Percentiles rank a stretch among this genome's conserved stretches.
phyloP scores from a whole-genome alignment of 2,888 invertebrate genomes.

The Latheticus oryzae region DNA sequence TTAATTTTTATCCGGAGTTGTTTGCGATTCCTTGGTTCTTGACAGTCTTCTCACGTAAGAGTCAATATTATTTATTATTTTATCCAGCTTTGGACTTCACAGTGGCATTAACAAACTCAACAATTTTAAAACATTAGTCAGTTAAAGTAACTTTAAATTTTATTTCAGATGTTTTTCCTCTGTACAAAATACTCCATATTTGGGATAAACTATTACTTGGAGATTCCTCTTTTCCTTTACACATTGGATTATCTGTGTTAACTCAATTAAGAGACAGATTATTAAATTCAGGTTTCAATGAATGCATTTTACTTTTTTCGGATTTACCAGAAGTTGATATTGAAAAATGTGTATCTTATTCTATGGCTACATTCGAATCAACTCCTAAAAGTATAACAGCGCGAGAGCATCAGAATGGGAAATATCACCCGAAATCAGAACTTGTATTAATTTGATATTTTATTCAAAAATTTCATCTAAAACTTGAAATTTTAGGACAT shows the following conservation, averaged over 20 bases:
- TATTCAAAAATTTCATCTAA: too few relatives aligned
- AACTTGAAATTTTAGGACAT: constrained; percentile 71
- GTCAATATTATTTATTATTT: constrained; percentile 11
- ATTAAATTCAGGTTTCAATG: constrained; percentile 94
- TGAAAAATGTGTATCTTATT: constrained; percentile 90
- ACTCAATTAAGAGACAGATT: constrained; percentile 87
- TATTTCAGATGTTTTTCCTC: constrained; percentile 90
- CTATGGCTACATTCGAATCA: constrained; percentile 83
- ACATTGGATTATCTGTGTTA: constrained; percentile 93
- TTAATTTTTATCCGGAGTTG: constrained; percentile 95
- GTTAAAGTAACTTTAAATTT: too few relatives aligned
- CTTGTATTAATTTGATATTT: constrained; percentile 47
- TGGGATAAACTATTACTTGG: constrained; percentile 97
- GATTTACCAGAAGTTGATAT: constrained; percentile 98
- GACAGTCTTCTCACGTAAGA: constrained; percentile 95
- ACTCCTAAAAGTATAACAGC: constrained; percentile 92
- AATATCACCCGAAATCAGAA: constrained; percentile 48
- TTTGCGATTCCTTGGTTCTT: constrained; percentile 99
- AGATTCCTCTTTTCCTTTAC: constrained; percentile 92
- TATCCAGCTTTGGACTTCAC: too few relatives aligned
- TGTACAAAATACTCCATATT: constrained; percentile 96
- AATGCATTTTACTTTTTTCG: constrained; percentile 97
- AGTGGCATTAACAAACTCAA: too few relatives aligned
- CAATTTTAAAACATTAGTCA: too few relatives aligned
- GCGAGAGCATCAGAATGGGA: constrained; percentile 77